These are phyloP conservation scores for Brachionus rubens DNA, from an alignment of 1,140 invertebrate genomes.

Conservation along the genomic window DNA sequence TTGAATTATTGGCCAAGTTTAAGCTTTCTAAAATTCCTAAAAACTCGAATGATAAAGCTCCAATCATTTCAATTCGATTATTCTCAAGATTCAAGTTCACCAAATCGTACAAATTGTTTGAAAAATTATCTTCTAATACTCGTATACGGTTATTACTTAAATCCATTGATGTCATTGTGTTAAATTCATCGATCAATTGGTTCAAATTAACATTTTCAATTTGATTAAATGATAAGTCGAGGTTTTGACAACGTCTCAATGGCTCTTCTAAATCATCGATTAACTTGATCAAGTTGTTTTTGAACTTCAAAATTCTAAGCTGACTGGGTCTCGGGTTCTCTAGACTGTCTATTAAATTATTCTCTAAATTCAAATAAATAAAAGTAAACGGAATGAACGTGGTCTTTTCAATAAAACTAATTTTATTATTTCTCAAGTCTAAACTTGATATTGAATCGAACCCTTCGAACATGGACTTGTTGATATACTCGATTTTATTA, in stretches of 20 bases:
- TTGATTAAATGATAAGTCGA: not conserved
- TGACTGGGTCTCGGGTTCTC: not conserved
- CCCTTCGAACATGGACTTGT: too few species aligned
- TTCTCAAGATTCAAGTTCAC: not conserved
- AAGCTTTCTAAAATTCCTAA: not conserved
- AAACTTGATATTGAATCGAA: too few species aligned
- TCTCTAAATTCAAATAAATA: not conserved
- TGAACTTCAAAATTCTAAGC: not conserved
- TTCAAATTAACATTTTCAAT: not conserved
- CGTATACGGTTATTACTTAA: not conserved
- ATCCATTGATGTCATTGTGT: not conserved
- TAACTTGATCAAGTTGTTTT: not conserved
- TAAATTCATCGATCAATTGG: not conserved
- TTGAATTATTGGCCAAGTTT: not conserved
- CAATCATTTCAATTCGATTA: not conserved
- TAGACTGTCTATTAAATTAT: not conserved
- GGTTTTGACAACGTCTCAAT: not conserved
- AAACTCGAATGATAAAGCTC: not conserved
- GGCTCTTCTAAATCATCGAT: not conserved
- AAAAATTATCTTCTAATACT: not conserved
- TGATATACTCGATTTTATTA: too few species aligned
- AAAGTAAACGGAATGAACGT: too few species aligned
- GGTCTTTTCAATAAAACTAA: too few species aligned
- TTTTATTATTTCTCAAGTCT: too few species aligned
- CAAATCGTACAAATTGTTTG: not conserved